Evolutionary conservation across 2,888 invertebrate species (phyloP), one percentile per base, ranked within the genome.

Genomic region (Drosophila cracens): DNA sequence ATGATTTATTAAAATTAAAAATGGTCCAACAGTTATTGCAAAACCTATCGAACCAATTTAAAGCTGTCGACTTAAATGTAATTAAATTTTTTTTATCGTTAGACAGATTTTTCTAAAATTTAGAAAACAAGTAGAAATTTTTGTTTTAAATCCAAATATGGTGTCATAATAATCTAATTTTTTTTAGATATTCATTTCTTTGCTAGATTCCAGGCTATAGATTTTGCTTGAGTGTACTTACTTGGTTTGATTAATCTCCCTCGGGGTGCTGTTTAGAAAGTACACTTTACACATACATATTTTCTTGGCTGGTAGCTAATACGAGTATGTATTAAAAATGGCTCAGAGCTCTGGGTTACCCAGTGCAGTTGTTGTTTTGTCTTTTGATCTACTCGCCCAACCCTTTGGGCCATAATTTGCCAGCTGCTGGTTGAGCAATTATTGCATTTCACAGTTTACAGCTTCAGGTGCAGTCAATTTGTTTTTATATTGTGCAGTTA

Each of bases 341-440:
- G 78, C 82, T 77, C 33, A 25, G 10, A 71, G 85, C 82, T 85
- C 27, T 82, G 68, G 81, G 87, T 83, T 60, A 86, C 81, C 87
- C 48, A 73, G 56, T 70, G 61, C 29, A 65, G 29, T 58, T 51
- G 49, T 33, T 25, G 25, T 38, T 21, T 57, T 27, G 40, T 49
- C 54, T 56, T 54, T 64, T 67, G 71, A 81, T 74, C 65, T 61
- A 40, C 36, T 73, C 49, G 59, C 18, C 53, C 54, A 74, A 62
- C 84, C 84, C 81, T 86, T 81, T 51, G 53, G 71, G 69, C 65
- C 59, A 57, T 64, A 63, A 78, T 68, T 74, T 70, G 36, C 57
- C 62, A 34, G 34, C 65, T 68, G 56, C 75, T 70, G 40, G 40
- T 56, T 59, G 18, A 54, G 71, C 80, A 82, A 82, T 82, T 82